Conservation (phyloP, 2,797 vertebrate species). For the Sylvilagus floridanus region DNA sequence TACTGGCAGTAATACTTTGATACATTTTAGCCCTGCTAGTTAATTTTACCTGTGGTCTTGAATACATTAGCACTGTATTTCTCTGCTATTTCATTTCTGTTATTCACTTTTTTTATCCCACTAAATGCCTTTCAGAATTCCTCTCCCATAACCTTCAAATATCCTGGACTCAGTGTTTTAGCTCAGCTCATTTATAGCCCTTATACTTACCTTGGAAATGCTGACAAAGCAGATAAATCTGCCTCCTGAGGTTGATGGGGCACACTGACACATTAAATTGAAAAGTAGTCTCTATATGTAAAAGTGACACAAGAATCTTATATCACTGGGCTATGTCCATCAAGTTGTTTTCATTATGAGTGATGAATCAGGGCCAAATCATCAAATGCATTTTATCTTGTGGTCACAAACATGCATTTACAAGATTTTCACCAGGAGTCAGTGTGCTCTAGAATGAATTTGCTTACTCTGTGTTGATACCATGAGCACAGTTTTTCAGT, state of each 20-base stretch:
- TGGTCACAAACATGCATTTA: neutral
- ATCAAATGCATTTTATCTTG: conserved; percentile 18
- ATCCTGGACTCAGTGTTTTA: neutral
- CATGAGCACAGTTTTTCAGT: neutral
- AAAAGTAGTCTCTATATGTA: neutral
- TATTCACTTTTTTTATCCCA: neutral
- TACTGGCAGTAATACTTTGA: neutral
- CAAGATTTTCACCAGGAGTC: neutral
- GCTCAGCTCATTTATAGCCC: neutral
- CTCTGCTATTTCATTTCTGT: conserved; percentile 37
- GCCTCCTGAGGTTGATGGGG: neutral
- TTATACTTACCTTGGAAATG: conserved; percentile 13
- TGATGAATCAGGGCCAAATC: conserved; percentile 22
- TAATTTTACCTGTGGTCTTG: neutral
- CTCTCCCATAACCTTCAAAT: conserved; percentile 39
- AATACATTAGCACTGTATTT: neutral
- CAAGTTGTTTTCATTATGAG: neutral
- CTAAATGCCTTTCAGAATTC: neutral
- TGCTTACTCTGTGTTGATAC: neutral
- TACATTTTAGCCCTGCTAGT: neutral
- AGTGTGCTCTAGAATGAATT: neutral
- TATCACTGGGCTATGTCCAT: neutral
- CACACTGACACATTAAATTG: neutral
- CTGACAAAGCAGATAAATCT: neutral
- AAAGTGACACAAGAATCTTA: neutral